Evolutionary conservation across 2,113 vertebrate genomes (phyloP).

Genomic region (Odobenus rosmarus): DNA sequence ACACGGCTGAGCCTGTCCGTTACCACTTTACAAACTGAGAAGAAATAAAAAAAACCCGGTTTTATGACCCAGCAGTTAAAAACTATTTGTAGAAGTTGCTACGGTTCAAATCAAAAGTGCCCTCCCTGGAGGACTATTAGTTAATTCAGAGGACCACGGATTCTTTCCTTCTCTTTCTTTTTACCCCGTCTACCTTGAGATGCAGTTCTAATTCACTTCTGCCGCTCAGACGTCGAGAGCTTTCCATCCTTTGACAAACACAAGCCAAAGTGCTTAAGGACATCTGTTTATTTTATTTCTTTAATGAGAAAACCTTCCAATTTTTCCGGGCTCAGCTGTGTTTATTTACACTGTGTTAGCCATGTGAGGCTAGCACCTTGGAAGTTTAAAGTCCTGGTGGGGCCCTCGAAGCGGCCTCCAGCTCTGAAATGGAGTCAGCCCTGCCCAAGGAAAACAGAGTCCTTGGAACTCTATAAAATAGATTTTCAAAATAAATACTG

Average conservation of each 20-base stretch:
- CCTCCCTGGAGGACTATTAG: conserved; percentile 84
- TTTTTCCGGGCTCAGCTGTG: conserved; percentile 89
- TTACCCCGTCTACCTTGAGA: conserved; percentile 74
- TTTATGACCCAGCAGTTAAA: conserved; percentile 84
- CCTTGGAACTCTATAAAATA: conserved; percentile 88
- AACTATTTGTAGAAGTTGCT: conserved; percentile 86
- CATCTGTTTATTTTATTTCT: conserved; percentile 93
- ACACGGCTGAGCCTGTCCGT: conserved; percentile 72
- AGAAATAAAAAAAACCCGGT: conserved; percentile 75
- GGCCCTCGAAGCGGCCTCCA: conserved; percentile 77
- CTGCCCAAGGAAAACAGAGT: conserved; percentile 87
- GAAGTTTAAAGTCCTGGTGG: conserved; percentile 77
- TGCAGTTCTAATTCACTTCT: conserved; percentile 81
- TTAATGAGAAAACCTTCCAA: conserved; percentile 91
- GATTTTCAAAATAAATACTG: conserved; percentile 90
- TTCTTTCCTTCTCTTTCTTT: background rate
- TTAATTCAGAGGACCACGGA: conserved; percentile 81
- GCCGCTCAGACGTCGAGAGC: conserved; percentile 84
- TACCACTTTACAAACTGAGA: conserved; percentile 81
- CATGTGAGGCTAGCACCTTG: conserved; percentile 85
- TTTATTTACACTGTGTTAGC: conserved; percentile 90
- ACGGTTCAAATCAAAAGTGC: conserved; percentile 85
- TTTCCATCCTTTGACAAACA: conserved; percentile 89
- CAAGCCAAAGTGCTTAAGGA: conserved; percentile 90
- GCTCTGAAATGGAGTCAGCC: conserved; percentile 78